Evolutionary conservation across 2,113 vertebrate species (phyloP).

Genomic region (Arenaria interpres): DNA sequence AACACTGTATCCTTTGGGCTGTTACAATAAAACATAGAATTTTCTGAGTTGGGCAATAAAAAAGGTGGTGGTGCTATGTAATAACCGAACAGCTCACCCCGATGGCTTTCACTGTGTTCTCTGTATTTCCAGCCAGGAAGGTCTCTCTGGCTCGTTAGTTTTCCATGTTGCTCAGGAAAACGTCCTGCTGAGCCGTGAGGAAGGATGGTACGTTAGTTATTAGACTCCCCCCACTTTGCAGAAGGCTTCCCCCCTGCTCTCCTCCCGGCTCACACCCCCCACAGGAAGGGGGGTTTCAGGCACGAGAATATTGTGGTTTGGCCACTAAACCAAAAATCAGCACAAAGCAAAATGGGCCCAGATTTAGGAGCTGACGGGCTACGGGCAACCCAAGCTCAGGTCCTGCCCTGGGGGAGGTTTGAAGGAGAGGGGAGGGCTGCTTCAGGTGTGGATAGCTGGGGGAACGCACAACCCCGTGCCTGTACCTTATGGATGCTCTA

Average conservation of each 20-base stretch:
- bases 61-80: not conserved
- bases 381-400: accelerated
- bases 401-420: not conserved
- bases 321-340: not conserved
- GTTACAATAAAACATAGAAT: not conserved
- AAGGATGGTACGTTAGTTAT: not conserved
- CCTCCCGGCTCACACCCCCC: no score
- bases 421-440: not conserved
- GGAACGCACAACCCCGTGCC: not conserved
- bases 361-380: not conserved
- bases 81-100: not conserved
- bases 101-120: not conserved
- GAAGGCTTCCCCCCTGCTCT: not conserved
- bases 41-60: not conserved
- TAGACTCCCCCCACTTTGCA: not conserved
- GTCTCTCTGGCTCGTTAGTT: not conserved
- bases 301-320: not conserved
- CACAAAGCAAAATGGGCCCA: no score
- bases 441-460: not conserved
- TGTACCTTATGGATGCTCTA: not conserved
- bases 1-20: no score
- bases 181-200: not conserved
- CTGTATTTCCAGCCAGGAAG: not conserved
- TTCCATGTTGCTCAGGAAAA: not conserved
- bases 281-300: not conserved